These are phyloP conservation scores for Chrysocyon brachyurus DNA, from an alignment of 2,797 vertebrate species.

Conservation along the genomic window DNA sequence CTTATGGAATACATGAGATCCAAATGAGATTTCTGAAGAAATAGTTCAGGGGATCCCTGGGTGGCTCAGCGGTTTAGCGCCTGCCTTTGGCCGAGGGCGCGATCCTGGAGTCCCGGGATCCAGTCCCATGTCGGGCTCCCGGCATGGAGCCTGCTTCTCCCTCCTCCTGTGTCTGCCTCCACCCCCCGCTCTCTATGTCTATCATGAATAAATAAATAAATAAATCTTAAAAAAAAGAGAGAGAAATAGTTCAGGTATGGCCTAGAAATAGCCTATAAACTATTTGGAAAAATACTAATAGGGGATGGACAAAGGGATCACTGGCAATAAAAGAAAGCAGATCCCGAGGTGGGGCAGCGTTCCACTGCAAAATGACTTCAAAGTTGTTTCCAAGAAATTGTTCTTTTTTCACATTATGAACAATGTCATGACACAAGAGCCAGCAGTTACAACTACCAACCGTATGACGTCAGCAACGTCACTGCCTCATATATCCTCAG, in stretches of 20 bases:
- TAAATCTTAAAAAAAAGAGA: no score
- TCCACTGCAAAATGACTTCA: not conserved
- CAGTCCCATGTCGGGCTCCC: no score
- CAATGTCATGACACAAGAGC: not conserved
- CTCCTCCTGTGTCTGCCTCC: no score
- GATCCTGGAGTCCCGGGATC: no score
- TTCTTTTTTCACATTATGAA: not conserved
- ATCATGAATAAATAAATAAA: no score
- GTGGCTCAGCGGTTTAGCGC: no score
- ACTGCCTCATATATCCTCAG: not conserved
- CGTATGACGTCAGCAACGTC: not conserved
- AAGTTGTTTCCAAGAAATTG: not conserved
- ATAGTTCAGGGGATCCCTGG: not conserved
- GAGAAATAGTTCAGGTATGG: not conserved
- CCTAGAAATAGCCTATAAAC: not conserved
- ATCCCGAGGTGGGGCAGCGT: fast-evolving
- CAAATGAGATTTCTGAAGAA: not conserved
- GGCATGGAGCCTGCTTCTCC: no score
- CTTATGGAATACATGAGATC: not conserved
- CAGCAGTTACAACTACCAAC: fast-evolving
- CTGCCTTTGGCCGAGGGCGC: no score
- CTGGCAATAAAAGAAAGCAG: not conserved
- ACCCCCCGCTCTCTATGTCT: no score
- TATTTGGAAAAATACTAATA: not conserved
- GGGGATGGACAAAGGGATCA: not conserved